Base-by-base conservation (phyloP, 2,797 vertebrate genomes). In the Anguilla anguilla region DNA sequence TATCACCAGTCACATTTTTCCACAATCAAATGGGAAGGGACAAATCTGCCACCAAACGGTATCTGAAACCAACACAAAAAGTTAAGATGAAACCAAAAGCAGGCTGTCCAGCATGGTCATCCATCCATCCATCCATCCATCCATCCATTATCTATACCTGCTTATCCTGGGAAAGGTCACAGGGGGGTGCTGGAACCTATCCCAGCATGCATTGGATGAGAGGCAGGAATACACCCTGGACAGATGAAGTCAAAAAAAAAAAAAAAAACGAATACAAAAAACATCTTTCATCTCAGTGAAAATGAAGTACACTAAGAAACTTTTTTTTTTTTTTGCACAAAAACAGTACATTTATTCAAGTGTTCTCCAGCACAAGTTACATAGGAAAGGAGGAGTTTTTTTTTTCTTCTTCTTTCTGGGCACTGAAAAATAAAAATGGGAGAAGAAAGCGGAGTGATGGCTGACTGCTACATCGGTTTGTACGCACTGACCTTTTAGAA, bases 311-410 rank as follows among this genome's bases (percentile, higher is more conserved):
- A 87, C 85, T 74, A 77, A 77, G 35, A 49, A 46, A 22, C 6
- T 87, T 93, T 77, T 86, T 93, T 93, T 93, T 93, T 91, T 93
- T 96, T 97, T 97, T 97, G 96, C 97, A 98, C 97, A 97, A 98
- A 97, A 98, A 97, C 97, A 98, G 97, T 96, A 98, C 97, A 98
- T 99, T 99, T 98, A 98, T 99, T 98, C 98, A 99, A 98, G 98
- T 99, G 97, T 99, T 98, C 97, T 98, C 97, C 98, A 98, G 98
- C 98, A 98, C 98, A 98, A 98, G 97, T 98, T 67, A 98, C 97
- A 98, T 97, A 96, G 97, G 96, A 96, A 96, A 96, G 96, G 96
- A 98, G 97, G 28, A 74, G 51, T 51, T 39, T 39, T 39, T 39
- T 39, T 39, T 19, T 39, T 74, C 15, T 96, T 96, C 95, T 96